phyloP scores from a whole-genome alignment of 2,113 vertebrate species.

The Apodemus speciosus region DNA sequence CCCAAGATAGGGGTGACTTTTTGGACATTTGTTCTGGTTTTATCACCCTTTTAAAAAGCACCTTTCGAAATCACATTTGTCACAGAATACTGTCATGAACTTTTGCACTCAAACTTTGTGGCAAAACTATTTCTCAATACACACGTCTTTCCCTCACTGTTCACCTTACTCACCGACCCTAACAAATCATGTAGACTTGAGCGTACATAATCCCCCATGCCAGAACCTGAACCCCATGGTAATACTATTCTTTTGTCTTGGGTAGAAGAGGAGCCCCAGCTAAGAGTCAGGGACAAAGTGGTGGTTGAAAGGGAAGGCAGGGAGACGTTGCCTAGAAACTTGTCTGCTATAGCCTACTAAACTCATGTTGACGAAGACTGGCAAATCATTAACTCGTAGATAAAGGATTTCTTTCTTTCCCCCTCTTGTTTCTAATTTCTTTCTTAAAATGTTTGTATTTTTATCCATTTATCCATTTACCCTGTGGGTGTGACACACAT shows the following conservation, averaged over 20 bases:
- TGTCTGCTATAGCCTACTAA: not conserved
- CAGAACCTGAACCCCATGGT: not conserved
- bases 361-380: not conserved
- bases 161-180: not conserved
- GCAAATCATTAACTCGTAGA: not conserved
- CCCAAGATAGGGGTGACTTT: not conserved
- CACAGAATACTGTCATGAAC: not conserved
- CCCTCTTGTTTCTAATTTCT: not conserved
- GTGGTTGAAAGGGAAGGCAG: not conserved
- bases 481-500: not conserved
- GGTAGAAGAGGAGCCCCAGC: not conserved
- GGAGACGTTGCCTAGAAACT: not conserved
- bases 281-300: not conserved
- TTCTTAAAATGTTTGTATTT: not conserved
- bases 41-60: not conserved
- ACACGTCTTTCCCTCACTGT: slow-evolving; percentile 25
- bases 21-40: not conserved
- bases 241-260: not conserved
- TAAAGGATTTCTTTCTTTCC: not conserved
- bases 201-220: too few species aligned
- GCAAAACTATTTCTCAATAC: slow-evolving; percentile 18
- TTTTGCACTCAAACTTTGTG: not conserved
- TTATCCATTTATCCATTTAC: too few species aligned
- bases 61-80: slow-evolving; percentile 53
- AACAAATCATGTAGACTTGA: not conserved